Conservation (phyloP, 2,797 vertebrate species). For the Lagorchestes hirsutus region DNA sequence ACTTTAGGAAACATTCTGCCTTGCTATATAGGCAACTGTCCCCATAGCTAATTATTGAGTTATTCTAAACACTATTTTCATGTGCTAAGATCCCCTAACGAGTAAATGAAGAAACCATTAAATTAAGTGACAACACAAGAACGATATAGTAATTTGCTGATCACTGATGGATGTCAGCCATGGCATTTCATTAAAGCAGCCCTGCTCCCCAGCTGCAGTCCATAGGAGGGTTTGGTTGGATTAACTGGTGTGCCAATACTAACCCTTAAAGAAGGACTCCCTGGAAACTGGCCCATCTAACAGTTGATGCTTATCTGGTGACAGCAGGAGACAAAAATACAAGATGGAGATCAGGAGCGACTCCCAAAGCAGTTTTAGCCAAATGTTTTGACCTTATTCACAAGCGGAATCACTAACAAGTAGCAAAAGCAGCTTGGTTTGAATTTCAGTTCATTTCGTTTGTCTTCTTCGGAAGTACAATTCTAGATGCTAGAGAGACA, state of each 20-base stretch:
- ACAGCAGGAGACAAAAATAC: neutral
- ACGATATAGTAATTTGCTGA: neutral
- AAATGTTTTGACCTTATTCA: slow-evolving; percentile 30
- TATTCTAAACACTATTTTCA: slow-evolving; percentile 43
- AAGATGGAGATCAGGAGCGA: slow-evolving; percentile 8
- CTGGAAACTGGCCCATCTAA: neutral
- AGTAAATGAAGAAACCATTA: slow-evolving; percentile 24
- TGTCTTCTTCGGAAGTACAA: neutral
- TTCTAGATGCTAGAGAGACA: neutral
- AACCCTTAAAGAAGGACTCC: neutral
- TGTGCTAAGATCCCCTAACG: slow-evolving; percentile 22
- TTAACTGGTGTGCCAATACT: neutral
- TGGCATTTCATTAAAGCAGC: neutral
- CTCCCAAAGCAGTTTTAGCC: neutral
- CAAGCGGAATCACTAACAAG: slow-evolving; percentile 26
- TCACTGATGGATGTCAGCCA: neutral
- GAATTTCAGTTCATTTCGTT: neutral
- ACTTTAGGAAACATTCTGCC: slow-evolving; percentile 27
- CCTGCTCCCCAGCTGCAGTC: neutral
- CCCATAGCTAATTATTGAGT: slow-evolving; percentile 24
- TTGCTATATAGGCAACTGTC: slow-evolving; percentile 25
- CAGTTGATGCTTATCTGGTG: neutral
- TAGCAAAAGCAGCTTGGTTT: neutral
- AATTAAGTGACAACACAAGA: neutral
- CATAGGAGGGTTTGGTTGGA: neutral